These are phyloP conservation scores for Eristalis arbustorum DNA, from an alignment of 2,888 invertebrate species.

Conservation along the genomic window DNA sequence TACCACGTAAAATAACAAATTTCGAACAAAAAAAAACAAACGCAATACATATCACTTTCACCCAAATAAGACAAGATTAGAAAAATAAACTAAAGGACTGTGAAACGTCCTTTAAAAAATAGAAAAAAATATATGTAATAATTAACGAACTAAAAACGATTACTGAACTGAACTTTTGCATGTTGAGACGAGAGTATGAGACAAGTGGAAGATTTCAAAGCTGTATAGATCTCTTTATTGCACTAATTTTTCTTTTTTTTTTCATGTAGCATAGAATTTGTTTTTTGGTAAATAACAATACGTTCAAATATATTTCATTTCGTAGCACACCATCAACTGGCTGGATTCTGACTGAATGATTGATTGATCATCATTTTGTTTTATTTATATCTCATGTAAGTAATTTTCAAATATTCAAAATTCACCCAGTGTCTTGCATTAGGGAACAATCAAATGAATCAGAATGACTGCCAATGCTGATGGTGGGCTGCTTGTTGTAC, in stretches of 20 bases:
- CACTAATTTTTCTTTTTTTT: too few relatives aligned
- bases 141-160: slow-evolving; percentile 46
- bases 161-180: slow-evolving; percentile 37
- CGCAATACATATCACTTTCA: slow-evolving; percentile 66
- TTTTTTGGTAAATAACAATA: slow-evolving; percentile 73
- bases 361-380: slow-evolving; percentile 34
- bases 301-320: slow-evolving; percentile 73
- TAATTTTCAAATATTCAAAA: slow-evolving; percentile 74
- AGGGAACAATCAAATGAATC: slow-evolving; percentile 1
- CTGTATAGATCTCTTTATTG: slow-evolving; percentile 65
- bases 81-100: slow-evolving; percentile 6
- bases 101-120: background rate
- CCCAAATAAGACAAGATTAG: slow-evolving; percentile 48
- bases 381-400: slow-evolving; percentile 74
- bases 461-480: slow-evolving; percentile 21
- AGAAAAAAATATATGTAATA: slow-evolving; percentile 7
- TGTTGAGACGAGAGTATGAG: slow-evolving; percentile 54
- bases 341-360: background rate
- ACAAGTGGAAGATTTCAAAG: slow-evolving; percentile 61
- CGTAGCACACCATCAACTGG: slow-evolving; percentile 56
- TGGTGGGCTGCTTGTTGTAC: slow-evolving; percentile 59
- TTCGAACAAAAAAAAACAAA: slow-evolving; percentile 15
- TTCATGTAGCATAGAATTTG: slow-evolving; percentile 68
- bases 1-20: slow-evolving; percentile 56
- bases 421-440: background rate